phyloP scores from a whole-genome alignment of 1,140 invertebrate species.

The Myzus persicae region DNA sequence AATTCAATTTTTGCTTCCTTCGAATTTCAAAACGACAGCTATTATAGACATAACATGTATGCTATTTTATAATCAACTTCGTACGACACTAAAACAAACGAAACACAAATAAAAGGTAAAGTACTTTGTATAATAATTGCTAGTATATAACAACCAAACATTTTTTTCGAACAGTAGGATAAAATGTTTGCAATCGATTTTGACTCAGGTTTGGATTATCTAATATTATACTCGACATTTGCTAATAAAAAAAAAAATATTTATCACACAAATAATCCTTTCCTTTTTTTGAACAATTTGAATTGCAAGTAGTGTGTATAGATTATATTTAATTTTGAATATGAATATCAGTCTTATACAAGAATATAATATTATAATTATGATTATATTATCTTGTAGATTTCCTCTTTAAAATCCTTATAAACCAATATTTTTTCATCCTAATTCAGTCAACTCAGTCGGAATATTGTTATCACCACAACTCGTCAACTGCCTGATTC shows the following conservation, averaged over 20 bases:
- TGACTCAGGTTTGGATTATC: no score
- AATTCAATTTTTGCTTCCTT: no score
- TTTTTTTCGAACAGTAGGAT: no score
- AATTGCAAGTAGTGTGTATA: neutral
- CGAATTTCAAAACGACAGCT: no score
- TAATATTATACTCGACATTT: no score
- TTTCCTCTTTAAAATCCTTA: neutral
- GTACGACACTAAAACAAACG: no score
- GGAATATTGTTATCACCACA: neutral
- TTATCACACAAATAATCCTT: neutral
- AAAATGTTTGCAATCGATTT: no score
- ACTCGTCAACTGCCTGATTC: neutral
- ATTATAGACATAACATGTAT: no score
- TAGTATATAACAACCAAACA: no score
- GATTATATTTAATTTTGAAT: neutral
- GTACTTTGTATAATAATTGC: no score
- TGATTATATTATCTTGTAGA: neutral
- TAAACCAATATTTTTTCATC: neutral
- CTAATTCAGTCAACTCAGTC: neutral
- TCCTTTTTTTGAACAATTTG: neutral
- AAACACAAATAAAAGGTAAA: no score
- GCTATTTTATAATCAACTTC: neutral
- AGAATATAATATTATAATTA: neutral
- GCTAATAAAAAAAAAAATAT: no score
- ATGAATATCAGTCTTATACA: neutral